Conservation (phyloP, 2,888 invertebrate species). For the Mesorhabditis spiculigera region DNA sequence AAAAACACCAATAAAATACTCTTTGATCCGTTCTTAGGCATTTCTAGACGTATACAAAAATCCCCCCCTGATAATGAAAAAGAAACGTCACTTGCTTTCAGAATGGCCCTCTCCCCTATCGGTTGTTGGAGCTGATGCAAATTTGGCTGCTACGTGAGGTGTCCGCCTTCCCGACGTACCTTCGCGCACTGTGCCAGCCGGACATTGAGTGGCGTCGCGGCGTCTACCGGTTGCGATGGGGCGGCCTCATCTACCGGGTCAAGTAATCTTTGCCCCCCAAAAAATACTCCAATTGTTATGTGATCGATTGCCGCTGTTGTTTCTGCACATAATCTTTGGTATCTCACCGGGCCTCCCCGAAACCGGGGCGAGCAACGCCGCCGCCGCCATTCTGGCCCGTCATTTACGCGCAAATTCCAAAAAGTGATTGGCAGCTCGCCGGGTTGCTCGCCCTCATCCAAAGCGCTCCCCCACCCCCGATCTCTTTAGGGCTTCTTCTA, state of each 20-base stretch:
- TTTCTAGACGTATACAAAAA: not conserved
- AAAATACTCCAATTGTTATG: too few species aligned
- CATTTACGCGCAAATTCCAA: not conserved
- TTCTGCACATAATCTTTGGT: too few species aligned
- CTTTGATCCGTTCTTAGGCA: not conserved
- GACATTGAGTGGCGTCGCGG: slow-evolving; percentile 85
- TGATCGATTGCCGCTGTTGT: too few species aligned
- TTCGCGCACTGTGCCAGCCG: slow-evolving; percentile 80
- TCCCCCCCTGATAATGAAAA: not conserved
- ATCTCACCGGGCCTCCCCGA: too few species aligned
- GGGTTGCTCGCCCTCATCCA: slow-evolving; percentile 12
- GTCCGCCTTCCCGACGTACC: slow-evolving; percentile 80
- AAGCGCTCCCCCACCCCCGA: slow-evolving; percentile 15
- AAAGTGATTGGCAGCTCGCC: slow-evolving; percentile 5
- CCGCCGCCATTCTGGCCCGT: too few species aligned
- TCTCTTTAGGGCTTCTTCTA: not conserved
- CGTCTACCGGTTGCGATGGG: slow-evolving; percentile 87
- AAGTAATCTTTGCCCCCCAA: not conserved
- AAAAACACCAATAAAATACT: too few species aligned
- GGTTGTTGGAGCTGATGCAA: slow-evolving; percentile 86
- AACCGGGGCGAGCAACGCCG: too few species aligned
- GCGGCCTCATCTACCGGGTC: slow-evolving; percentile 66
- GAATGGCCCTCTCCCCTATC: slow-evolving; percentile 76
- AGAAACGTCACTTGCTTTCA: slow-evolving; percentile 24
- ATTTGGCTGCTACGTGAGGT: slow-evolving; percentile 91